Evolutionary conservation across 2,797 vertebrate genomes (phyloP), one percentile per base, ranked within the genome.

Genomic region (Eleutherodactylus coqui): DNA sequence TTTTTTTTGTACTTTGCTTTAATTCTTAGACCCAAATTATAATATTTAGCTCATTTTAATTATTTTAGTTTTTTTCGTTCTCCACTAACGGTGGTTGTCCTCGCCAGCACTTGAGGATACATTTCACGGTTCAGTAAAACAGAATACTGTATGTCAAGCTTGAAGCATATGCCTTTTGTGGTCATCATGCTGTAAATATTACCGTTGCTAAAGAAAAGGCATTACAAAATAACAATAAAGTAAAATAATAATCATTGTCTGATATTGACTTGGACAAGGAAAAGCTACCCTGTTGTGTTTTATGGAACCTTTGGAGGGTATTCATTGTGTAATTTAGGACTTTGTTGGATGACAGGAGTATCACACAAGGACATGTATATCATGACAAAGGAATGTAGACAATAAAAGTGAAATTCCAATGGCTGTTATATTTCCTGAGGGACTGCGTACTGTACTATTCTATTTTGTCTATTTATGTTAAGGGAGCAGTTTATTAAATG

Each of bases 321-420:
- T n/a, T 69, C 41, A 77, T 75, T 72, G 76, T 79, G 75, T 87
- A 87, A 87, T 87, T 84, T 87, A 87, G 82, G 45, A 78, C 47
- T 60, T 24, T 51, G 29, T 75, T 55, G 41, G 14, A 75, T 81
- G 86, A 79, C 73, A 80, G 53, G 69, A 84, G 53, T 84, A 87
- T 75, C 76, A 75, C 75, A 84, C 67, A 53, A 83, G 82, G 86
- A 87, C 64, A 84, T 60, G 82, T 84, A 80, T 72, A 83, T 87
- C 77, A 87, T 67, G 55, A 79, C 58, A 43, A 58, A 75, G 82
- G 82, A 84, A 87, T 87, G 76, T 47, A 80, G 82, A 87, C 80
- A 75, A 84, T 87, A 81, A 87, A 87, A 87, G 76, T 67, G 53
- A 87, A 36, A 87, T 87, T 87, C 86, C 86, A 55, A 36, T 75